Conservation (phyloP, 2,113 vertebrate species). For the Dasyornis broadbenti region DNA sequence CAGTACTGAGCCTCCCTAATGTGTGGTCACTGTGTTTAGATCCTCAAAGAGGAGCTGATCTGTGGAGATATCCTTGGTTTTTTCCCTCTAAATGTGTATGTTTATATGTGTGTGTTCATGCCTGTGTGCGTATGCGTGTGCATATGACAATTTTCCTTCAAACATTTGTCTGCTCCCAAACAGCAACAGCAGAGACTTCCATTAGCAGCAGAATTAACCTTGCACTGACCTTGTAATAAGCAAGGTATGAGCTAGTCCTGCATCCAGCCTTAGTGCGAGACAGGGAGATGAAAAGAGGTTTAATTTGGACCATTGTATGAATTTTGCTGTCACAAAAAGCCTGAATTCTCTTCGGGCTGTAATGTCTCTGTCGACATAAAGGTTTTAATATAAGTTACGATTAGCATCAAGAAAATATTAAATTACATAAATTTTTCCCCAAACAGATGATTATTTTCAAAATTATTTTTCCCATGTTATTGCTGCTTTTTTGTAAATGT, state of each 20-base stretch:
- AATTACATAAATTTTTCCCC: background rate
- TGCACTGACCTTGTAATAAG: background rate
- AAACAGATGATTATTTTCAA: background rate
- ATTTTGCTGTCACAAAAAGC: background rate
- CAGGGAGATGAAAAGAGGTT: background rate
- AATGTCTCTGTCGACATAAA: background rate
- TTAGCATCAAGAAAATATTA: background rate
- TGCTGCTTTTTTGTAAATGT: background rate
- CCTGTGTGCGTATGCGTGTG: background rate
- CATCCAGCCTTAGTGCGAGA: background rate
- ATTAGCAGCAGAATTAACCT: background rate
- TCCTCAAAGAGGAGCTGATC: background rate
- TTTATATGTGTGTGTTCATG: background rate
- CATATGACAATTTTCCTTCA: background rate
- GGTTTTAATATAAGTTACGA: background rate
- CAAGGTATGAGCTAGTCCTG: background rate
- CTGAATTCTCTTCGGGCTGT: background rate
- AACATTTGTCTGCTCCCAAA: background rate
- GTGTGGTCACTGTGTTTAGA: background rate
- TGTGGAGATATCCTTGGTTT: background rate
- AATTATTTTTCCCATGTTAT: background rate
- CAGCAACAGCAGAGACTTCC: background rate
- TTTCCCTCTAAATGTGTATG: background rate
- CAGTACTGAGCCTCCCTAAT: background rate
- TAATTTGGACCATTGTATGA: background rate